These are phyloP conservation scores for Alethe diademata DNA, from an alignment of 2,113 vertebrate genomes.

Conservation along the genomic window DNA sequence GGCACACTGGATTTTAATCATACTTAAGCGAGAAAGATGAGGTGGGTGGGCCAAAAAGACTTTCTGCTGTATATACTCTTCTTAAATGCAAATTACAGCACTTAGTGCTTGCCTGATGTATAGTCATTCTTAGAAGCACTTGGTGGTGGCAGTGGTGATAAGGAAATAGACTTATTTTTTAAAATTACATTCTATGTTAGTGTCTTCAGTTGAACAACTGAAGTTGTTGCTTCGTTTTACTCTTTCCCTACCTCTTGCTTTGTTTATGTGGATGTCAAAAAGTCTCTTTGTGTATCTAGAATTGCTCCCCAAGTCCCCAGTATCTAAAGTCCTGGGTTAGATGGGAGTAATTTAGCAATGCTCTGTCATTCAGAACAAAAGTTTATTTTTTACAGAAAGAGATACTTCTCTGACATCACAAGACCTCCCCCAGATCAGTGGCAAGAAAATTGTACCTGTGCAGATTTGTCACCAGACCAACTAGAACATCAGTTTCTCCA, in stretches of 20 bases:
- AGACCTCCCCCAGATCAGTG: neutral
- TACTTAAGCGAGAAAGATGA: neutral
- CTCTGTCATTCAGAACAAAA: neutral
- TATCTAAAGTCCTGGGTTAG: neutral
- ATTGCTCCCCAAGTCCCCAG: rapidly evolving
- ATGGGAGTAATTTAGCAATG: neutral
- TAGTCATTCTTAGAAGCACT: neutral
- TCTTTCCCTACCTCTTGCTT: neutral
- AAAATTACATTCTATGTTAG: neutral
- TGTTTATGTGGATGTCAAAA: neutral
- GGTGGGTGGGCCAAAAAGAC: neutral
- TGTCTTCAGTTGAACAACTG: neutral
- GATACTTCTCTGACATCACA: neutral
- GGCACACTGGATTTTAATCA: neutral
- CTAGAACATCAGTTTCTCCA: neutral
- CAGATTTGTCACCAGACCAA: neutral
- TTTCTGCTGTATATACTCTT: neutral
- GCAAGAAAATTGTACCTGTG: neutral
- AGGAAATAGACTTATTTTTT: constrained; percentile 10
- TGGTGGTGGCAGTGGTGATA: neutral
- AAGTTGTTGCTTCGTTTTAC: neutral
- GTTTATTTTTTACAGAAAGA: neutral
- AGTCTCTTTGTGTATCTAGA: neutral
- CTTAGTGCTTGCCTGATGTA: neutral
- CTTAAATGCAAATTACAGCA: neutral